phyloP scores from a whole-genome alignment of 1,140 invertebrate species.

The Micrasema longulum region DNA sequence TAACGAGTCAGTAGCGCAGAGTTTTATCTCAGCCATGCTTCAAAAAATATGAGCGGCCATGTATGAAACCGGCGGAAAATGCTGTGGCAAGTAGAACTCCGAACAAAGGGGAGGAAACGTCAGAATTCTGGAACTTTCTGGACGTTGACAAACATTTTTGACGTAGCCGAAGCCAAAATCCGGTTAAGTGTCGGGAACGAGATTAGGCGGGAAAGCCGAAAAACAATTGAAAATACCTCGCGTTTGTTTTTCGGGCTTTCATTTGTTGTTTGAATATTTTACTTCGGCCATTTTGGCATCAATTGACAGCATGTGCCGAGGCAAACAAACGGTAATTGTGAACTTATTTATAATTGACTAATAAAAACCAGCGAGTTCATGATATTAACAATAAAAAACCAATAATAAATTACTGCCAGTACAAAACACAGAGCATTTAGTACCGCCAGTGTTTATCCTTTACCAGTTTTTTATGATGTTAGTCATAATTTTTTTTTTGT shows the following conservation, averaged over 20 bases:
- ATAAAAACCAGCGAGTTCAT: no score
- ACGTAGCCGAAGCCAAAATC: conserved; percentile 25
- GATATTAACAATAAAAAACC: no score
- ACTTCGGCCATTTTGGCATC: conserved; percentile 4
- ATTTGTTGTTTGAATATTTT: neutral
- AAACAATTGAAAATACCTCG: conserved; percentile 21
- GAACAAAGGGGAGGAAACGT: conserved; percentile 28
- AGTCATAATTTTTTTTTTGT: no score
- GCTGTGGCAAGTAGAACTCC: neutral
- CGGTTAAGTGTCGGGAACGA: conserved; percentile 4
- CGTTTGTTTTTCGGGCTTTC: neutral
- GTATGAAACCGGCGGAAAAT: conserved; percentile 21
- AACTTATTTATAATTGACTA: no score
- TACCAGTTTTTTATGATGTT: no score
- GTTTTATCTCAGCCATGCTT: conserved; percentile 30
- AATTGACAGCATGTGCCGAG: neutral
- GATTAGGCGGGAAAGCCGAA: conserved; percentile 14
- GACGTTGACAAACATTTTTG: conserved; percentile 33
- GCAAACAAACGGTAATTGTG: no score
- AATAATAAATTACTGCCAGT: no score
- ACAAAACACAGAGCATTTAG: no score
- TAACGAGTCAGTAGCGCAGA: neutral
- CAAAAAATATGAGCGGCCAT: conserved; percentile 32
- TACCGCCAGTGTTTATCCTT: no score
- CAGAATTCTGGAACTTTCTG: conserved; percentile 23